Evolutionary conservation across 1,140 invertebrate genomes (phyloP).

Genomic region (Dendrolimus punctatus): DNA sequence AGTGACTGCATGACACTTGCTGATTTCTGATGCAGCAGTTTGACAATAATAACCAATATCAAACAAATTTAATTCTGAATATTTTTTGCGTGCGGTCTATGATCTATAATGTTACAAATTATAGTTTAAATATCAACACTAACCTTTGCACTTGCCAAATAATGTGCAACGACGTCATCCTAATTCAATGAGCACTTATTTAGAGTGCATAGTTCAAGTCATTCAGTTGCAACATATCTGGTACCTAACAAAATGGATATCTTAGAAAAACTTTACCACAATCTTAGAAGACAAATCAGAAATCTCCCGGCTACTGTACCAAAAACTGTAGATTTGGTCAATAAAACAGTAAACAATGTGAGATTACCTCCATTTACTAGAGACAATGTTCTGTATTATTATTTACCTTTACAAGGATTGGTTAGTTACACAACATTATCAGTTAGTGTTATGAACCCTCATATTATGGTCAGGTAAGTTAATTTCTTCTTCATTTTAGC

Average conservation of each 20-base stretch:
- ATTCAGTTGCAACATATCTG: too few species aligned
- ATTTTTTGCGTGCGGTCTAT: conserved; percentile 7
- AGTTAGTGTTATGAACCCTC: conserved; percentile 67
- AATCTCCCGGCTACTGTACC: conserved; percentile 39
- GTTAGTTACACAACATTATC: conserved; percentile 67
- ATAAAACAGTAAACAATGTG: conserved; percentile 52
- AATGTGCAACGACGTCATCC: conserved; percentile 49
- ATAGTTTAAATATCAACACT: conserved; percentile 36
- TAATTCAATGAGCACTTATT: conserved; percentile 16
- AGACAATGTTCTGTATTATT: conserved; percentile 67
- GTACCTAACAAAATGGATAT: conserved; percentile 44
- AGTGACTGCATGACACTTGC: too few species aligned
- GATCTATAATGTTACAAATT: conserved; percentile 21
- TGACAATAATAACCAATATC: too few species aligned
- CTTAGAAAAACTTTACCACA: conserved; percentile 48
- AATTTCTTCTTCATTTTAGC: too few species aligned
- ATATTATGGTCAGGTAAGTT: conserved; percentile 60
- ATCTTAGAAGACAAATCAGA: conserved; percentile 32
- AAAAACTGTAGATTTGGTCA: conserved; percentile 46
- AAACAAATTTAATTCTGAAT: neutral
- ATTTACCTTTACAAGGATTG: conserved; percentile 65
- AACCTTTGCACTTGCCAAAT: conserved; percentile 54
- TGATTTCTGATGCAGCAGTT: too few species aligned
- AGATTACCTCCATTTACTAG: conserved; percentile 58
- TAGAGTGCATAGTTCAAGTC: conserved; percentile 16